Evolutionary conservation across 2,113 vertebrate species (phyloP).

Genomic region (Sclerurus mexicanus): DNA sequence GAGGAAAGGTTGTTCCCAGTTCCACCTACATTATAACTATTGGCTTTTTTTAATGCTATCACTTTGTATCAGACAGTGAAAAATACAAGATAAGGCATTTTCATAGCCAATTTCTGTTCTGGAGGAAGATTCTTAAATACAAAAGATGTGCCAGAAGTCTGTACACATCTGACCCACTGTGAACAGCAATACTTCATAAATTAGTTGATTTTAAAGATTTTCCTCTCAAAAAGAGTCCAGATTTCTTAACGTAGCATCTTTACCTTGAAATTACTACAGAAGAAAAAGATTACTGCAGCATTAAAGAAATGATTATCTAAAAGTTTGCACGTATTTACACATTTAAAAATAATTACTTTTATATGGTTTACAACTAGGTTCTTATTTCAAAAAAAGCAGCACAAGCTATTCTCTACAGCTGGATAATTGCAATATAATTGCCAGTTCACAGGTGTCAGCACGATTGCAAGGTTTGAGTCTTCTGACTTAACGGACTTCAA

Average conservation of each 20-base stretch:
- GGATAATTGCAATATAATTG: not conserved
- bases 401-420: not conserved
- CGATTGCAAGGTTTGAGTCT: not conserved
- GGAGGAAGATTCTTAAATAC: slow-evolving; percentile 29
- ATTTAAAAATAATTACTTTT: slow-evolving; percentile 56
- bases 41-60: not conserved
- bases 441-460: slow-evolving; percentile 3
- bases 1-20: not conserved
- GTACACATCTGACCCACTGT: not conserved
- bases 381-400: slow-evolving; percentile 29
- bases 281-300: slow-evolving; percentile 51
- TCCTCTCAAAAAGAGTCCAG: not conserved
- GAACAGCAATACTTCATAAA: not conserved
- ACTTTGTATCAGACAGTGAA: not conserved
- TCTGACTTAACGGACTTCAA: not conserved
- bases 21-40: not conserved
- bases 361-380: slow-evolving; percentile 23
- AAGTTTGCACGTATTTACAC: slow-evolving; percentile 69
- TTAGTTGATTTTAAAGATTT: slow-evolving; percentile 24
- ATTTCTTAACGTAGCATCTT: slow-evolving; percentile 22
- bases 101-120: not conserved
- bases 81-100: slow-evolving; percentile 42
- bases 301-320: slow-evolving; percentile 49
- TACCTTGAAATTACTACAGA: slow-evolving; percentile 32
- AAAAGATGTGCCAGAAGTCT: not conserved